Base-by-base conservation (phyloP, 1,140 invertebrate genomes). In the Arion vulgaris region DNA sequence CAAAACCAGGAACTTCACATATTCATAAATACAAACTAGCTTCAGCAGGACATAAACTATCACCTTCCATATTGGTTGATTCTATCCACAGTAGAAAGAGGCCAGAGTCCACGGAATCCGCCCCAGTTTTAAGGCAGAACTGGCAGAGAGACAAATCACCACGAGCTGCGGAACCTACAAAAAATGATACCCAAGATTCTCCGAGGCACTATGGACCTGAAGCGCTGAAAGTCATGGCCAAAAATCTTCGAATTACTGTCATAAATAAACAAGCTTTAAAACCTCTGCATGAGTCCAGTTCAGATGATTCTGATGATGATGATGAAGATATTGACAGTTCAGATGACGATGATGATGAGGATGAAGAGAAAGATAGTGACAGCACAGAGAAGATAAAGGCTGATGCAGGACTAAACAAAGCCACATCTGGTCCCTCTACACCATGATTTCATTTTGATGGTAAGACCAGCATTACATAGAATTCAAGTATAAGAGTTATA, bases 301-400 rank as follows among this genome's bases (percentile, higher is more conserved):
- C 73, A 49, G 73, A 53, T 75, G 73, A 75, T 49, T 49, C 73
- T 49, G 73, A 75, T 53, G 73, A 75, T 49, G 39, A 45, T 7
- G 45, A 51, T 51, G 41, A 51, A 1, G 41, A 53, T 51, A 45
- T 41, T 19, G 34, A 11, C 26, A 34, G 15, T 34, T 13, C 41
- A n/a, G 39, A 74, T 13, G 72, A 74, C 19, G 41, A 51, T 51
- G 73, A 45, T 26, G 39, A 74, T 13, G 72, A 74, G 23, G 41
- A 51, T 51, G 73, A 45, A 45, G 73, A 49, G 15, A 28, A 32
- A 51, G 53, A 75, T 32, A 34, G 17, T 23, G 28, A 34, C 28
- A 75, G 13, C 9, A 28, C 51, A 51, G 73, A 45, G 7, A 75
- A 26, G 23, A 7, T 13, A 13, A 38, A 38, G 68, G 68, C 9